Evolutionary conservation across 2,888 invertebrate genomes (phyloP), one percentile per base, ranked within the genome.

Genomic region (Candidula unifasciata): DNA sequence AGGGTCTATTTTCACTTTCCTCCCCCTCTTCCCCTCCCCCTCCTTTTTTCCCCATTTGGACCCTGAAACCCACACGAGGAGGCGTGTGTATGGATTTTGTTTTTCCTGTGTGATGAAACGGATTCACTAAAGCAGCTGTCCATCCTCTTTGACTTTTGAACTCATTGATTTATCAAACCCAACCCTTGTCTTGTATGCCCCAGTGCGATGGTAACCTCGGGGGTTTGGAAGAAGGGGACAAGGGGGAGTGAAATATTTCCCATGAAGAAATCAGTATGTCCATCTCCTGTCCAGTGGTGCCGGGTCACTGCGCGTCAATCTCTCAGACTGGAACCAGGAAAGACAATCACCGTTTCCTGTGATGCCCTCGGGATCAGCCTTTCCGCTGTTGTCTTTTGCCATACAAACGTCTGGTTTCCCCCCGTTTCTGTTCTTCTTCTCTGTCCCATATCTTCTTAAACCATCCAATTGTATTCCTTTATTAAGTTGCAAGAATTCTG

Each of bases 361-460:
- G 21, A 69, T 69, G 6, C 69, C 69, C 69, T 21, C 18, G 24
- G 69, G 37, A 69, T 69, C 21, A 69, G 33, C 69, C 6, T 35
- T 69, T 69, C 35, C 69, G 21, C 21, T 37, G 69, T 35, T 21
- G 69, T 24, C 69, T 33, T 69, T 44, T 3, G 35, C 69, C 33
- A 69, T 69, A 69, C 33, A 33, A 69, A 69, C 35, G 69, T 37
- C 24, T 5, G 37, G 35, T 27, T 16, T 27, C 27, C 27, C 27
- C 69, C 27, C 69, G 21, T 30, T 27, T 52, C 33, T 33, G 30
- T 64, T 82, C 30, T 68, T n/a, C 52, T 66, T 82, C n/a, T 73
- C 16, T 3, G 60, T 60, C 18, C n/a, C n/a, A n/a, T n/a, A n/a
- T n/a, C n/a, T n/a, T 1, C 0, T 5, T 21, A 16, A 3, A 16